phyloP scores from a whole-genome alignment of 2,113 vertebrate species.

The Cavia porcellus region DNA sequence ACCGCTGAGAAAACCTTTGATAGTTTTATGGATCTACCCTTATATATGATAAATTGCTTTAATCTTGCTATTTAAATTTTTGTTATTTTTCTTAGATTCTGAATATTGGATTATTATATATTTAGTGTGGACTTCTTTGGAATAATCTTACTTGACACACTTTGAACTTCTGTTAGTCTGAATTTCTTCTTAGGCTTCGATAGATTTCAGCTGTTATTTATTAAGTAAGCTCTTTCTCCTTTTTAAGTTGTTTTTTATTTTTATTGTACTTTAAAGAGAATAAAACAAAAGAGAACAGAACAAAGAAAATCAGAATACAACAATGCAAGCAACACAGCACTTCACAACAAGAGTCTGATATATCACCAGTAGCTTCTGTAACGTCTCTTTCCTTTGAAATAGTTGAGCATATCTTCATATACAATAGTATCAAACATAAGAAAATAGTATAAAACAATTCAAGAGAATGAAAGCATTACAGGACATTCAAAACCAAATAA shows the following conservation, averaged over 20 bases:
- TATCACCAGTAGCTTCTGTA: no score
- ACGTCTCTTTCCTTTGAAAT: no score
- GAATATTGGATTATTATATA: not conserved
- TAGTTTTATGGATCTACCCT: not conserved
- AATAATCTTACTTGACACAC: not conserved
- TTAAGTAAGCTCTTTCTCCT: not conserved
- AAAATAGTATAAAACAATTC: no score
- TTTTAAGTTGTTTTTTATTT: not conserved
- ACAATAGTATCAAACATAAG: no score
- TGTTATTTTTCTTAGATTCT: not conserved
- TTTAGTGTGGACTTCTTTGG: not conserved
- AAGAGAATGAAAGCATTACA: no score
- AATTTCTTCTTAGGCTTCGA: not conserved
- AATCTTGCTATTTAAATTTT: not conserved
- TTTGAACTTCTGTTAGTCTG: not conserved
- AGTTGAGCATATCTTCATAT: no score
- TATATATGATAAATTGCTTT: not conserved
- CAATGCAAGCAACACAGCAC: no score
- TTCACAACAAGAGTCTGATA: no score
- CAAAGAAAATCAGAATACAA: no score
- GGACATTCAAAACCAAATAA: no score
- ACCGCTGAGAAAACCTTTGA: not conserved
- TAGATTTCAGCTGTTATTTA: not conserved
- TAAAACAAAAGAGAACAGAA: no score
- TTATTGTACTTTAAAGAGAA: no score